These are phyloP conservation scores for Parazoanthus swiftii DNA, from an alignment of 92 coral and sea anemone species.

Conservation along the genomic window DNA sequence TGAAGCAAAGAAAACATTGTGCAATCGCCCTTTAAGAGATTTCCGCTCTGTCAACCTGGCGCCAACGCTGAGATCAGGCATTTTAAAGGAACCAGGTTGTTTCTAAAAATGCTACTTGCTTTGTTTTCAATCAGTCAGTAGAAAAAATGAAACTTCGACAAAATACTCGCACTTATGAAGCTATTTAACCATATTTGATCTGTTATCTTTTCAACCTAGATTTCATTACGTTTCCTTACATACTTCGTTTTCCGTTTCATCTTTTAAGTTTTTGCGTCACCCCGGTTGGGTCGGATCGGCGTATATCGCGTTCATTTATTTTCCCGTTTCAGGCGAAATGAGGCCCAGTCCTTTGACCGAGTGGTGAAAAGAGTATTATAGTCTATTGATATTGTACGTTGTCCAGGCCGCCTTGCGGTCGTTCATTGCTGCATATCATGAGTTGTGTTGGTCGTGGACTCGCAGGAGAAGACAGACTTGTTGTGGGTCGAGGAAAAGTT, in stretches of 20 bases:
- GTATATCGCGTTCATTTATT: background rate
- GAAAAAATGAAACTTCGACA: background rate
- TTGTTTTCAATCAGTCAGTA: no score
- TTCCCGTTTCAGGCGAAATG: background rate
- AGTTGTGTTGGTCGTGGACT: conserved; percentile 9
- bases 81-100: no score
- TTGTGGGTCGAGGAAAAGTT: conserved; percentile 16
- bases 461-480: conserved; percentile 5
- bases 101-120: no score
- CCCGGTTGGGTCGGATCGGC: background rate
- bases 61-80: no score
- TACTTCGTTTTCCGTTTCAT: background rate
- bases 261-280: background rate
- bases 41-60: no score
- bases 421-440: conserved; percentile 14
- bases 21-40: no score
- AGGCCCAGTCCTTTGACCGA: conserved; percentile 27
- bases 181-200: background rate
- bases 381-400: conserved; percentile 55
- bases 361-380: conserved; percentile 55
- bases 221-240: background rate
- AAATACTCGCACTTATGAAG: background rate
- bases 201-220: background rate
- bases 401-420: conserved; percentile 63
- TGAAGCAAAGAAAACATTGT: no score